Evolutionary conservation across 1,140 invertebrate genomes (phyloP), one percentile per base, ranked within the genome.

Genomic region (Papilio glaucus): DNA sequence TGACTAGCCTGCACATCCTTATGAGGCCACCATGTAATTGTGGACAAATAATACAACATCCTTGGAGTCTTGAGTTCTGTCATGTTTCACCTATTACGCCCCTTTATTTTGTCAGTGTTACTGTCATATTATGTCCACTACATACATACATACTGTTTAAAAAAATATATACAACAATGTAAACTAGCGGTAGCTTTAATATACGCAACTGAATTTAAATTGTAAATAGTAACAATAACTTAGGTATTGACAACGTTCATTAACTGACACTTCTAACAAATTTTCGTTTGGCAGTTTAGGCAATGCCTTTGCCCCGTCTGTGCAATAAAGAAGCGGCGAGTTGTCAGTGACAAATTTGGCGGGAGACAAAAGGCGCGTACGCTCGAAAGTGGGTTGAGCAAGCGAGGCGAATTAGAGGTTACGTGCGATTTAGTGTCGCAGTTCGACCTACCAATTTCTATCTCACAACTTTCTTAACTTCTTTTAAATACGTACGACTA

Each of bases 371-470:
- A 39, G 15, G 21, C 42, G 42, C 26, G 29, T 33, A 37, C 62
- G 62, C 37, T 13, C n/a, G 62, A 65, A 65, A 65, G 62, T 65
- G 62, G 15, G 62, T 41, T 12, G 33, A 63, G 33, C 62, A 63
- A 63, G 33, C 62, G 29, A 21, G 37, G 15, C 62, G 9, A 65
- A 65, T 39, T 65, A 24, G 62, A 65, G 62, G 62, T 65, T 65
- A 65, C 15, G 15, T 39, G 33, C 61, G 15, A 38, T 63, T n/a
- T n/a, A n/a, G n/a, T n/a, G 62, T 65, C 37, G 21, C 62, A 65
- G 37, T 38, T 39, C 37, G 62, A 9, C n/a, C 18, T 18, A 39
- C 37, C 29, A 41, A 65, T 41, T 65, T 41, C 37, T 37, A 33
- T 37, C 60, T 38, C 62, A 24, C 29, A 29, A 41, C 62, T 65